Conservation (phyloP, 2,797 vertebrate species). For the Zenarchopterus dispar region DNA sequence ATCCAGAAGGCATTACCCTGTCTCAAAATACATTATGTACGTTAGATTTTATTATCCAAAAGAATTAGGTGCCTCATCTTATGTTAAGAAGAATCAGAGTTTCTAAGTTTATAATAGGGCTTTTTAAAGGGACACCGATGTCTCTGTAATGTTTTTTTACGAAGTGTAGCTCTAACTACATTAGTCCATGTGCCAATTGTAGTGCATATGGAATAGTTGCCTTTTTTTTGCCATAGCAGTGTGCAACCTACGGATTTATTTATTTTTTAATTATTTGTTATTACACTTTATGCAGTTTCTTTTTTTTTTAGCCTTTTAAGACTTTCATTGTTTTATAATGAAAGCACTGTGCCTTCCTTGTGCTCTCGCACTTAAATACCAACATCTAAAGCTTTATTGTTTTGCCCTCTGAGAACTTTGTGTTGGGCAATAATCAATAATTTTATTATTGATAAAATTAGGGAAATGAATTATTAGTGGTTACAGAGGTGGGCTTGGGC, state of each 20-base stretch:
- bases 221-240: too few species aligned
- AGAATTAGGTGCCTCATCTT: conserved; percentile 14
- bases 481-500: too few species aligned
- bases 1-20: conserved; percentile 14
- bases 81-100: background rate
- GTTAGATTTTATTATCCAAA: conserved; percentile 37
- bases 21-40: conserved; percentile 34
- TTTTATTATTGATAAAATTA: too few species aligned
- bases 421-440: too few species aligned
- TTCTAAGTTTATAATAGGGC: background rate
- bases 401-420: background rate
- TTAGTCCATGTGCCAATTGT: too few species aligned
- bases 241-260: too few species aligned
- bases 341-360: too few species aligned
- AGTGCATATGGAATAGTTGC: too few species aligned
- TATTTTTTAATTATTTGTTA: too few species aligned
- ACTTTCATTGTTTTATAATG: background rate
- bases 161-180: too few species aligned
- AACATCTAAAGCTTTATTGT: background rate
- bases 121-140: conserved; percentile 4
- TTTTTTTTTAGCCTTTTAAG: background rate
- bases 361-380: background rate
- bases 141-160: background rate
- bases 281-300: background rate
- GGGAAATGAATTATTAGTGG: too few species aligned